Evolutionary conservation across 2,797 vertebrate genomes (phyloP).

Genomic region (Masticophis lateralis): DNA sequence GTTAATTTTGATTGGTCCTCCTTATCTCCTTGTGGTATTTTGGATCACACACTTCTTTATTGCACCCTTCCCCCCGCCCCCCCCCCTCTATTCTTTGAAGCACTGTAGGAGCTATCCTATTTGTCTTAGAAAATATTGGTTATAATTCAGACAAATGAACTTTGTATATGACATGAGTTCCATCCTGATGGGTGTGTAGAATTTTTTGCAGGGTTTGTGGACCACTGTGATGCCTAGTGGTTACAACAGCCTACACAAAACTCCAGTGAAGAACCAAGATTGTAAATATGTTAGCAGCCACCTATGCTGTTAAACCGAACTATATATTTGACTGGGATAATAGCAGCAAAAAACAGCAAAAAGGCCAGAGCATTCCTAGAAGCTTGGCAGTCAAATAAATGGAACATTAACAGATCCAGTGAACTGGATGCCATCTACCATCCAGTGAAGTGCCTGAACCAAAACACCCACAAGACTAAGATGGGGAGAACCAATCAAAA

Average conservation of each 20-base stretch:
- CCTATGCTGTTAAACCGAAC: background rate
- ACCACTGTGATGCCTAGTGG: background rate
- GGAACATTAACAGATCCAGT: background rate
- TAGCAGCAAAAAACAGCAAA: background rate
- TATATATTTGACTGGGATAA: background rate
- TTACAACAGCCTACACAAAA: background rate
- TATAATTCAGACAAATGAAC: background rate
- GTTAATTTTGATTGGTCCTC: background rate
- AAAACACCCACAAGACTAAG: background rate
- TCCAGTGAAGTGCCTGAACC: background rate
- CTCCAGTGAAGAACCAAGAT: background rate
- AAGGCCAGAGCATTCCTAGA: background rate
- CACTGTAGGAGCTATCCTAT: background rate
- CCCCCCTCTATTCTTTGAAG: background rate
- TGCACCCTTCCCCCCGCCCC: background rate
- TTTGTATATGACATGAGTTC: background rate
- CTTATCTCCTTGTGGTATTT: background rate
- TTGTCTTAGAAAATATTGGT: background rate
- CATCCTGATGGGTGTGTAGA: background rate
- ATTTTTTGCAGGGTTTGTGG: background rate
- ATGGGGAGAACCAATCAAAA: background rate
- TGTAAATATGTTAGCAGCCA: background rate
- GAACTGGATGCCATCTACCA: background rate
- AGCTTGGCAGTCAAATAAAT: background rate
- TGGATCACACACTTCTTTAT: background rate